Base-by-base conservation (phyloP, 2,113 vertebrate genomes). In the Pimephales promelas region DNA sequence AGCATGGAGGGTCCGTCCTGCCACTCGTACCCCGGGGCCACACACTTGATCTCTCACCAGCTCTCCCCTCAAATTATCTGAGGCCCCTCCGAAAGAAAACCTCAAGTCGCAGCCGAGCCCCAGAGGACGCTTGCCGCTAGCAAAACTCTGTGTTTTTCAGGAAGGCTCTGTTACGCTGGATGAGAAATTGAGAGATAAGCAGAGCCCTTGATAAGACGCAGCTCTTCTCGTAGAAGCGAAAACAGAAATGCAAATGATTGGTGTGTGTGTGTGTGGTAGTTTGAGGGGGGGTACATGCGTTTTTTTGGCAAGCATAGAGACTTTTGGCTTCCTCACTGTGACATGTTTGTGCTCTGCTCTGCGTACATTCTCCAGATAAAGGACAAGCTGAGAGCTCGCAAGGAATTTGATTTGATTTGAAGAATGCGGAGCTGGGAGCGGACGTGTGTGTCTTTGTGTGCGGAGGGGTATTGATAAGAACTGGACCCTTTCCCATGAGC, bases 311-410 rank as follows among this genome's bases (percentile, higher is more conserved):
- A 86, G 79, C 28, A 66, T 10, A 36, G 62, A 31, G 64, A 88
- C 86, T 86, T 87, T 73, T 86, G 52, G 87, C 92, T 92, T 94
- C 92, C 92, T 88, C 89, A 91, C 81, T 87, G 89, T 95, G 94
- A 94, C 93, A 94, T 94, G 94, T 93, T 94, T 94, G 92, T 93
- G 91, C 91, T 91, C 90, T 89, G 92, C 91, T 90, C 89, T 88
- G 87, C 92, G 91, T 92, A 94, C 93, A 94, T 94, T 94, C 90
- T 94, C 90, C 83, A 94, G 94, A 95, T 95, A 94, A 95, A 91
- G 89, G 90, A 92, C 88, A 89, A 93, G 93, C 89, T 85, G 91
- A 92, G 90, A 89, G 92, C 82, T 22, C 87, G 87, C 87, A 88
- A 93, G 93, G 94, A 95, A 95, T 94, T 93, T 93, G 90, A 94